Base-by-base conservation (phyloP, 2,888 invertebrate genomes). In the Scaptomyza reducta region DNA sequence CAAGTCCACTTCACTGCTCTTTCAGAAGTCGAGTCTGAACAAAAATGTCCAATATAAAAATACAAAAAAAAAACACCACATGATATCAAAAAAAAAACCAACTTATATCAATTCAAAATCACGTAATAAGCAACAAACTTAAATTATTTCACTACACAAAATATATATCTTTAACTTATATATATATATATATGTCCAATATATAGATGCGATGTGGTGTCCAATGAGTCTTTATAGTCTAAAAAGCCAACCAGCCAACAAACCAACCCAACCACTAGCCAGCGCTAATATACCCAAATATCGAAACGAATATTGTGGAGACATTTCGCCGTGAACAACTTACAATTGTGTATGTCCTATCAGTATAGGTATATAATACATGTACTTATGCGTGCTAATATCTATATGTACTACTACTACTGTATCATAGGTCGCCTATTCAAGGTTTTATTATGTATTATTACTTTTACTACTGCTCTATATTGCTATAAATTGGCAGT, bases 1-100 rank as follows among this genome's bases (percentile, higher is more conserved):
- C 68, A 77, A 74, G 65, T 74, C 74, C 88, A 86, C 84, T 81
- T 80, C 84, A 87, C 89, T 81, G 74, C 65, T 74, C 74, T 76
- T 72, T 76, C 76, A 76, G 75, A 63, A 75, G 75, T 76, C 77
- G 76, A 76, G 76, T 73, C 72, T 76, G 74, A 74, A 77, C 73
- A 70, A 67, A 65, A 65, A 60, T 47, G 2, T 6, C 49, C 33
- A 63, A 57, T 38, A 55, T 47, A 59, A 41, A 49, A 53, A 53
- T 46, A 44, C 45, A 33, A 63, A 42, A 45, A 66, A 56, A 50
- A 64, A 46, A 61, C n/a, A n/a, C n/a, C n/a, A n/a, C n/a, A n/a
- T n/a, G n/a, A n/a, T n/a, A n/a, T n/a, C n/a, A 50, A 64, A 46
- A 61, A 47, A 45, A 66, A 59, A 68, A 70, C 65, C 51, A 38